Conservation (phyloP, 2,888 invertebrate species). For the Hipparchia sbordonii region DNA sequence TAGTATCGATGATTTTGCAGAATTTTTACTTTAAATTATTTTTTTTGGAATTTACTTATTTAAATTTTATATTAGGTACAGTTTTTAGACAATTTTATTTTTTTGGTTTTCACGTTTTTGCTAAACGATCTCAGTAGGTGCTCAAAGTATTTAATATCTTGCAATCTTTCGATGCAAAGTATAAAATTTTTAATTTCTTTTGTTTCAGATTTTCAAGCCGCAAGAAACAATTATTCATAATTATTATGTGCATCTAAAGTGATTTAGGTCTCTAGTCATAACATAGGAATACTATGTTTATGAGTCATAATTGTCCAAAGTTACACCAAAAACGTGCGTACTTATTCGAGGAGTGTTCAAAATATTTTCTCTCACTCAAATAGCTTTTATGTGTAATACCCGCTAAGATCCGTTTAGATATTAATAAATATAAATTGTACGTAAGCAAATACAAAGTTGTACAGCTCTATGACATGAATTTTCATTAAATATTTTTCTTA, state of each 20-base stretch:
- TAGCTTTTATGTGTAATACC: slow-evolving; percentile 49
- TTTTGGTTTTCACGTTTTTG: too few species aligned
- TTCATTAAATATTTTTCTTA: slow-evolving; percentile 63
- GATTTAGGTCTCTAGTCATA: slow-evolving; percentile 46
- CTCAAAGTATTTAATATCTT: too few species aligned
- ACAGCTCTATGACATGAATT: slow-evolving; percentile 56
- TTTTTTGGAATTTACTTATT: too few species aligned
- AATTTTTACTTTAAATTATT: too few species aligned
- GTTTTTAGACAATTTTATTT: too few species aligned
- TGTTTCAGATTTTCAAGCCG: slow-evolving; percentile 34
- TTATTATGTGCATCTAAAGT: slow-evolving; percentile 29
- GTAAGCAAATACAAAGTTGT: slow-evolving; percentile 54
- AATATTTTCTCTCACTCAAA: slow-evolving; percentile 29
- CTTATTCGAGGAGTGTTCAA: slow-evolving; percentile 29
- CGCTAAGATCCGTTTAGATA: slow-evolving; percentile 23
- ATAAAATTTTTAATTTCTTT: not conserved
- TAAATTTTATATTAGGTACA: too few species aligned
- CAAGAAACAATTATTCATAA: slow-evolving; percentile 20
- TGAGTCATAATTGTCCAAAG: slow-evolving; percentile 38
- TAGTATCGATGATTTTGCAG: too few species aligned
- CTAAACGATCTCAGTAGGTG: too few species aligned
- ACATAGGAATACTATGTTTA: too few species aligned
- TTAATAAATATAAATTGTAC: slow-evolving; percentile 8
- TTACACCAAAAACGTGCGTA: slow-evolving; percentile 32
- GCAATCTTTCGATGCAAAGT: too few species aligned